Base-by-base conservation (phyloP, 2,888 invertebrate genomes). In the Tromatobia lineatoria region DNA sequence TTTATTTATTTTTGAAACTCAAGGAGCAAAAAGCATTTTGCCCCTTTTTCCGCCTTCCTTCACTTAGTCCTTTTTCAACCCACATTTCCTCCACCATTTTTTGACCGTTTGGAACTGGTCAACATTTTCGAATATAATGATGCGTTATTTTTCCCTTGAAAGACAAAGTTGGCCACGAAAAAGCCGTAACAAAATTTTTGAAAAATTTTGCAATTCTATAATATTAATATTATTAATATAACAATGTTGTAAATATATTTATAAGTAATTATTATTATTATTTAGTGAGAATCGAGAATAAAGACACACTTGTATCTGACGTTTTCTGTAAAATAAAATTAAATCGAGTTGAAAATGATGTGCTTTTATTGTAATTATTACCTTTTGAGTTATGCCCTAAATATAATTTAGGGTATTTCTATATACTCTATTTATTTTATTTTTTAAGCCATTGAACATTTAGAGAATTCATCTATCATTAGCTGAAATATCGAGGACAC, bases 91-190 rank as follows among this genome's bases (percentile, higher is more conserved):
- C 10, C 8, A 20, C 2, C 8, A 18, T 20, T 52, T 38, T 34
- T 76, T 54, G 67, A 83, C 79, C 83, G 86, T 85, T 90, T 73
- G 87, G 87, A 90, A 88, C 85, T 83, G 86, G 71, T 87, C 85
- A 80, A 83, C 47, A 80, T 47, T 69, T 47, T 23, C 50, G 73
- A 64, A n/a, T 18, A 59, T 15, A n/a, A 13, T 6, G 29, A 18
- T 15, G 3, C 15, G 15, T 52, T 23, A 23, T 38, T 42, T 47
- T 42, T 38, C 59, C 75, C 66, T 66, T 76, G 75, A 59, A 67
- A 42, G 42, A 34, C 70, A 61, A 54, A 54, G 54, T n/a, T 25
- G 34, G 50, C 54, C 29, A 20, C 47, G 50, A 70, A 61, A 71
- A 29, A 57, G 52, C 25, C 25, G 73, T 47, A 54, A 50, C 86